A percentile compares a stretch with the other conserved stretches of the same genome.
phyloP scores from a whole-genome alignment of 2,888 invertebrate species.

The Ceraclea dissimilis region DNA sequence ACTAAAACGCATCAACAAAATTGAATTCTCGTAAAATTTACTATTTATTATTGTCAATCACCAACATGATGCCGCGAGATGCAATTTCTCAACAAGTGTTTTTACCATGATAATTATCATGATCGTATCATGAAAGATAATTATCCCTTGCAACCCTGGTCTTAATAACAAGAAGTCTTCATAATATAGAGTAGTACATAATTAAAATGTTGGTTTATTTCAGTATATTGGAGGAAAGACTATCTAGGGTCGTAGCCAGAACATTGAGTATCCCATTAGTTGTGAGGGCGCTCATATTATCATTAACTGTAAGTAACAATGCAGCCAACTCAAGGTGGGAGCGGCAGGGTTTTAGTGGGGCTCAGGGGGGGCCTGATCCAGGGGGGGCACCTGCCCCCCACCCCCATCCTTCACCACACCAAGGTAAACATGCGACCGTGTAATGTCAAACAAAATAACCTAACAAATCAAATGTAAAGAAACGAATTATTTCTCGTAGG shows the following conservation, averaged over 20 bases:
- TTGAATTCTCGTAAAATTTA: no score
- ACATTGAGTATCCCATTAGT: slow-evolving; percentile 91
- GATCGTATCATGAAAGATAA: no score
- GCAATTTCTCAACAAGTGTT: no score
- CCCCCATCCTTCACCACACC: slow-evolving; percentile 35
- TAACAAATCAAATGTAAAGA: neutral
- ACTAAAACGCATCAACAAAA: no score
- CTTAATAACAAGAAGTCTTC: no score
- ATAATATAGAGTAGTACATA: no score
- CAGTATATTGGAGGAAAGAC: slow-evolving; percentile 39
- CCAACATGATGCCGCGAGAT: no score
- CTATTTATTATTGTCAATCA: no score
- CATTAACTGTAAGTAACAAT: slow-evolving; percentile 12
- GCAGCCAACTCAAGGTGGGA: slow-evolving; percentile 8
- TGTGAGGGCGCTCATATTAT: slow-evolving; percentile 46
- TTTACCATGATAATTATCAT: no score
- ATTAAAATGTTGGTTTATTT: no score
- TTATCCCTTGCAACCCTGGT: no score
- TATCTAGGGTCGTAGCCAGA: slow-evolving; percentile 64
- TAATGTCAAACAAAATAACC: neutral
- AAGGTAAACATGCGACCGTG: slow-evolving; percentile 29
- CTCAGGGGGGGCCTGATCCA: slow-evolving; percentile 61
- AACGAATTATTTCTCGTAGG: slow-evolving; percentile 31
- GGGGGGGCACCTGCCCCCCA: slow-evolving; percentile 42
- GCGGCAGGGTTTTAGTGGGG: slow-evolving; percentile 49